Percentiles rank a stretch among this genome's conserved stretches.
Conservation (phyloP, 2,113 vertebrate species). For the Electrona antarctica region DNA sequence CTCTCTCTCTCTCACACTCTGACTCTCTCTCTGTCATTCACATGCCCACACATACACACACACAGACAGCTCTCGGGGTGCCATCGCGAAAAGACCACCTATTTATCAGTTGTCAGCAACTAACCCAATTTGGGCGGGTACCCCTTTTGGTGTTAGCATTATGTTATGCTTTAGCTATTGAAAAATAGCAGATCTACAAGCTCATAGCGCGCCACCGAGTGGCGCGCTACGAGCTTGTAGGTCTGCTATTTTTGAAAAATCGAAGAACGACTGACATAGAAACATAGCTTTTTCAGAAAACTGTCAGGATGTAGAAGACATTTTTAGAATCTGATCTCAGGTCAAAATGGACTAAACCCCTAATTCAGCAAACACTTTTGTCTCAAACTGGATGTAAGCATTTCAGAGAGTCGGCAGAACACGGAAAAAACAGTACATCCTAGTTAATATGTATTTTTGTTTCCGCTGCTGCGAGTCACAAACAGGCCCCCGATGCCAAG, state of each 20-base stretch:
- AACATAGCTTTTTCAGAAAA: too few species aligned
- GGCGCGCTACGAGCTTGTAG: too few species aligned
- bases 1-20: slow-evolving; percentile 22
- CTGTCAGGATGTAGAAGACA: too few species aligned
- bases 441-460: slow-evolving; percentile 63
- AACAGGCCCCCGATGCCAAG: slow-evolving; percentile 35
- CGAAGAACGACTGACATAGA: too few species aligned
- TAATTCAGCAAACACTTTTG: slow-evolving; percentile 74
- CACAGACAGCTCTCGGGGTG: slow-evolving; percentile 68
- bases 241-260: too few species aligned
- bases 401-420: slow-evolving; percentile 15
- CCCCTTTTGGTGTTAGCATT: too few species aligned
- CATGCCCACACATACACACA: not conserved
- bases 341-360: too few species aligned
- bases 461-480: not conserved
- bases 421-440: slow-evolving; percentile 29
- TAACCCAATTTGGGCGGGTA: too few species aligned
- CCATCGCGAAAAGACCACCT: slow-evolving; percentile 70
- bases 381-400: slow-evolving; percentile 55
- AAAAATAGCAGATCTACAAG: too few species aligned
- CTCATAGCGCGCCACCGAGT: too few species aligned
- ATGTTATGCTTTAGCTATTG: too few species aligned
- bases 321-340: too few species aligned
- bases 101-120: slow-evolving; percentile 81
- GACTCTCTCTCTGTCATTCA: not conserved